phyloP scores from a whole-genome alignment of 2,888 invertebrate species.

The Horisme vitalbata region DNA sequence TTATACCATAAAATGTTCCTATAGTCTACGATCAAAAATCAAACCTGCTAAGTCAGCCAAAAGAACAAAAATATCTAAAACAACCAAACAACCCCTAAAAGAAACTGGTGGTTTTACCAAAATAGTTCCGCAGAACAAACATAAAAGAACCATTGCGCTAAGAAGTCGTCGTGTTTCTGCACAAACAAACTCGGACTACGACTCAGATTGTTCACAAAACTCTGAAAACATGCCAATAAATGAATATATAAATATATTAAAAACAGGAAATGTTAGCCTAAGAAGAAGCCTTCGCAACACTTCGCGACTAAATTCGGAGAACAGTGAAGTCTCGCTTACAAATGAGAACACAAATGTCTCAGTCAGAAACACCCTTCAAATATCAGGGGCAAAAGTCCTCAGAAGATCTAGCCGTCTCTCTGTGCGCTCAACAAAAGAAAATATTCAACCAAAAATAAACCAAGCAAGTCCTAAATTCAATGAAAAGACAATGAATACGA shows the following conservation, averaged over 20 bases:
- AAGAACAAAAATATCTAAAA: not conserved
- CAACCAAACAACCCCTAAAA: not conserved
- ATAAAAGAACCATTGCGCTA: not conserved
- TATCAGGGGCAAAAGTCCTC: not conserved
- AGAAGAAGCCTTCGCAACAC: conserved; percentile 5
- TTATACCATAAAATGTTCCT: not conserved
- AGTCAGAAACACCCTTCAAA: no score
- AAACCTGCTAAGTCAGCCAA: not conserved
- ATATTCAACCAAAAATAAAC: not conserved
- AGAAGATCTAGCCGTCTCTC: conserved; percentile 1
- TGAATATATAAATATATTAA: not conserved
- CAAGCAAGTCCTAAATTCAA: not conserved
- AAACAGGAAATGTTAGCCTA: not conserved
- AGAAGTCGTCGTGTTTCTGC: no score
- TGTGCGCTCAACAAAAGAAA: not conserved
- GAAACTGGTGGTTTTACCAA: not conserved
- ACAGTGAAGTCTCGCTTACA: not conserved
- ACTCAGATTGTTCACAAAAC: not conserved
- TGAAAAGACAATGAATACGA: not conserved
- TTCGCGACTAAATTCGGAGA: not conserved
- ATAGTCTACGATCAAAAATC: not conserved
- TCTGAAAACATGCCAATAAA: not conserved
- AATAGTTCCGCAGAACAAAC: not conserved
- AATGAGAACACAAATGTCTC: conserved; percentile 2
- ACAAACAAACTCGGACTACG: not conserved